Evolutionary conservation across 2,888 invertebrate genomes (phyloP), one percentile per base, ranked within the genome.

Genomic region (Monochamus alternatus): DNA sequence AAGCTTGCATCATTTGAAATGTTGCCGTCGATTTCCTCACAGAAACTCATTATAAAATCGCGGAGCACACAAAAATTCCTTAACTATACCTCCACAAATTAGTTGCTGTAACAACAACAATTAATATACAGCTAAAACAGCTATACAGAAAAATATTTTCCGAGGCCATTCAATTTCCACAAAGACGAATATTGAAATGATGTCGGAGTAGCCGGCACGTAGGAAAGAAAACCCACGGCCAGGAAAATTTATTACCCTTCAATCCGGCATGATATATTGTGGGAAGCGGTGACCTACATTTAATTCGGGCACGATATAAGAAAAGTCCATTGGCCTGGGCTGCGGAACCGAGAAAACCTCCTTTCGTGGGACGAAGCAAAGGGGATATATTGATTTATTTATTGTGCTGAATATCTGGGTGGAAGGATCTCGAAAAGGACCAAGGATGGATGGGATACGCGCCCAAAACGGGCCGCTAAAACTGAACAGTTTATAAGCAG

Each of bases 351-450:
- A 63, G 52, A 52, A 47, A 60, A 62, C 43, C 58, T 55, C 51
- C 60, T 71, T 63, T 73, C 63, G 62, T 63, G 75, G 8, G 59
- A 14, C 3, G 38, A 38, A 5, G 38, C 38, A 5, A 38, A 5
- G 38, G 38, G 62, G 65, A 55, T 70, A 62, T 75, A 75, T 75
- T 72, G 75, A 75, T 75, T 75, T 75, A 75, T 72, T 75, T 75
- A 75, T 75, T 72, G 60, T 51, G 44, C 22, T 30, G 64, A 38
- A 65, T 64, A 55, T 55, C 22, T 14, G 9, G 58, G 43, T 5
- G 43, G 44, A 74, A 62, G 32, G 62, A 74, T 52, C 5, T 32
- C 51, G 31, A 51, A 66, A 32, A 32, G 52, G 66, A 52, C 52
- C 31, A 52, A 66, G 51, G 52, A 66, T 22, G 9, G 22, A 52